phyloP scores from a whole-genome alignment of 2,797 vertebrate species.

The Hippopotamyrus pictus region DNA sequence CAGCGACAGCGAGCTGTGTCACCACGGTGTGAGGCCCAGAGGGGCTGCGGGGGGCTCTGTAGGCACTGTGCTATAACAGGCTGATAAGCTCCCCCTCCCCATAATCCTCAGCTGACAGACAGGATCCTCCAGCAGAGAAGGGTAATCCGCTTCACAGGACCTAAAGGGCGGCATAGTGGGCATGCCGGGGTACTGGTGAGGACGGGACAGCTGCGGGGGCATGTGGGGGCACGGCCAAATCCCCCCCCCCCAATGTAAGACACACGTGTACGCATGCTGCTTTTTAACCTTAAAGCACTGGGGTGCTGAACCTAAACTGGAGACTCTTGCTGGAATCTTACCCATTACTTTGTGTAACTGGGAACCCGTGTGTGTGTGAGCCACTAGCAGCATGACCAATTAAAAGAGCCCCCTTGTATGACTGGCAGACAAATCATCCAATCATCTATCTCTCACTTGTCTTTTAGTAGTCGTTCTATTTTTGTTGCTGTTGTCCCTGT shows the following conservation, averaged over 20 bases:
- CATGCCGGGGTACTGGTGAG: neutral
- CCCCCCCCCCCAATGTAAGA: neutral
- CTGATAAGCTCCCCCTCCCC: neutral
- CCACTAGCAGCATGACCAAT: neutral
- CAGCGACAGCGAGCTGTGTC: neutral
- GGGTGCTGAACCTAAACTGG: neutral
- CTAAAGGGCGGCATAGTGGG: neutral
- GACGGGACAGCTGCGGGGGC: neutral
- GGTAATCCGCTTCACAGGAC: slow-evolving; percentile 11
- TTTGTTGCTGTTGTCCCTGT: neutral
- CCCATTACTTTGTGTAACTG: neutral
- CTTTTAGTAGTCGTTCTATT: neutral
- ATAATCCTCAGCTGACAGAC: neutral
- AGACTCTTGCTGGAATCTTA: neutral
- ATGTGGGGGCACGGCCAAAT: neutral
- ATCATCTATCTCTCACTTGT: neutral
- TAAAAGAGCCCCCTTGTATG: neutral
- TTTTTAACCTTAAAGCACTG: neutral
- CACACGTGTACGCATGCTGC: slow-evolving; percentile 15
- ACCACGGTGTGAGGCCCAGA: neutral
- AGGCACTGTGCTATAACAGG: neutral
- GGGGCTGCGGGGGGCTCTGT: neutral
- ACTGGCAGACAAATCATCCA: neutral
- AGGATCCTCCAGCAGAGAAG: neutral
- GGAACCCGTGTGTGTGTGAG: neutral